phyloP scores from a whole-genome alignment of 2,113 vertebrate genomes.

The Petroica traversi region DNA sequence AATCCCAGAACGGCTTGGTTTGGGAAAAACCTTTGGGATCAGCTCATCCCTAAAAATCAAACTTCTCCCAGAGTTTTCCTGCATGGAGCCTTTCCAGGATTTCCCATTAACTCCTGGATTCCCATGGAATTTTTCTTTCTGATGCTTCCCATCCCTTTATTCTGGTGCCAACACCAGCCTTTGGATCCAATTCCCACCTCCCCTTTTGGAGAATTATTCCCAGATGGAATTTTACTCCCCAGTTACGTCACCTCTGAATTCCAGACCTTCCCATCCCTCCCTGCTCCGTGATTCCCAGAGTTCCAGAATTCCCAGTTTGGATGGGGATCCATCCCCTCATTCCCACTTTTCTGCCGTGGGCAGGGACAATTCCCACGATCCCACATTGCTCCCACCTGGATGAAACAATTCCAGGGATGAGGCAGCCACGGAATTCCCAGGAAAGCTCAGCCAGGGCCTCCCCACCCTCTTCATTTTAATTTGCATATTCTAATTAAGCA shows the following conservation, averaged over 20 bases:
- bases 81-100: neutral
- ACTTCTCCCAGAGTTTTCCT: neutral
- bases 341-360: rapidly evolving
- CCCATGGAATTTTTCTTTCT: neutral
- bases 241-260: neutral
- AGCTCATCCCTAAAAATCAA: neutral
- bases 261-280: neutral
- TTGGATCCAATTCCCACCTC: rapidly evolving
- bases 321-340: neutral
- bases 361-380: neutral
- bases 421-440: neutral
- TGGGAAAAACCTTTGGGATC: neutral
- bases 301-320: neutral
- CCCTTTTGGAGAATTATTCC: neutral
- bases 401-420: neutral
- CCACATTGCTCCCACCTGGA: neutral
- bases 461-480: neutral
- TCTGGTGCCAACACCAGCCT: neutral
- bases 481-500: neutral
- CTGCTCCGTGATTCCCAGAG: neutral
- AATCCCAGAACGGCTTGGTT: neutral
- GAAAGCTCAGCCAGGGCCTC: neutral
- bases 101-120: neutral
- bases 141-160: neutral
- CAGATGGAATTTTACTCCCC: neutral